Evolutionary conservation across 53 echinoderm and acorn worm genomes (phyloP), one percentile per base, ranked within the genome.

Genomic region (Arbacia lixula): DNA sequence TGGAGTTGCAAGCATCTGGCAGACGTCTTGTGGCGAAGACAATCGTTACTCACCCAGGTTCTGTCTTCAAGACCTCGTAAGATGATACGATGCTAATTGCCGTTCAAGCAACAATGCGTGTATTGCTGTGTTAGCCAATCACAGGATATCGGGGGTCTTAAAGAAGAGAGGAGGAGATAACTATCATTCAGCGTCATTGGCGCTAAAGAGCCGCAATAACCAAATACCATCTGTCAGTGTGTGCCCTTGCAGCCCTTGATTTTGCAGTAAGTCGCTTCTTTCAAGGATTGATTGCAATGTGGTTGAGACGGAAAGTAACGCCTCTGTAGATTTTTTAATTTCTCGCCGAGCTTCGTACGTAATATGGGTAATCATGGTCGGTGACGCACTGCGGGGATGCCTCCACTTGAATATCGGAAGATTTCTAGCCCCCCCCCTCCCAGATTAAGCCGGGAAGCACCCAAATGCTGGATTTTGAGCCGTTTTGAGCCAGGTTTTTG

Each of bases 21-120:
- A 74, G 74, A 53, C 52, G 74, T 74, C 31, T 52, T 53, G 58
- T 57, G 58, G 12, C n/a, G 33, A 21, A 52, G 33, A 32, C 52
- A 52, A 20, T 46, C 35, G 30, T 74, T 53, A 74, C 54, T 74
- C 74, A 74, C 33, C 17, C 1, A 34, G 49, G 34, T 32, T 16
- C 43, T 42, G 32, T 11, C 14, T 10, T 14, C 8, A 6, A 46
- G 8, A 46, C 46, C 14, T 6, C 2, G 74, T 74, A 74, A 74
- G 53, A 51, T 53, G 74, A 74, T 74, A 74, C 74, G n/a, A 17
- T 29, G 33, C 74, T 69, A 74, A 74, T 74, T 74, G 54, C 53
- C 74, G 19, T 30, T 74, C 52, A 34, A 52, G 43, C 74, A 74
- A 74, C 74, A 74, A 74, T 74, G 53, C n/a, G 30, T n/a, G n/a